Evolutionary conservation across 2,797 vertebrate genomes (phyloP), one percentile per base, ranked within the genome.

Genomic region (Phaenicophaeus curvirostris): DNA sequence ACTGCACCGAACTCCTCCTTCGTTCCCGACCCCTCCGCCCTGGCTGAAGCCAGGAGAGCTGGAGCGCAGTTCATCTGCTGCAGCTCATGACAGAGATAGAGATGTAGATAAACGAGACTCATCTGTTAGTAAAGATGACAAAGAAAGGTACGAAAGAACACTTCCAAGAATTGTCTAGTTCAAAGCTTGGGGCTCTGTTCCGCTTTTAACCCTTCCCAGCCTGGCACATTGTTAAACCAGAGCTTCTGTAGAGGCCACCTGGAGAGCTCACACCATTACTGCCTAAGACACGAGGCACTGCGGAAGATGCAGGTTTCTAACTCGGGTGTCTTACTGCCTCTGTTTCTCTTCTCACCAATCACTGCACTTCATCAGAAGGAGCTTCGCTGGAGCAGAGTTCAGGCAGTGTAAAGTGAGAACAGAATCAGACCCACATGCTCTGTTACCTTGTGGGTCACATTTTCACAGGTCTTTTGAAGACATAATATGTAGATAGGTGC

Each of bases 1-100:
- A 94, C 98, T 99, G 87, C 99, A 99, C 97, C 98, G 99, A 90
- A 99, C 99, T 15, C 99, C 99, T 62, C 99, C 99, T 67, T 99
- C 99, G 94, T 99, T 99, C 97, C 99, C 99, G 95, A 99, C 99
- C 46, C 99, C 99, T n/a, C 99, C 99, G 37, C 99, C 99, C 92
- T 99, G 99, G 99, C 98, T 99, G 95, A 99, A 99, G 97, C 99
- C 99, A 21, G 99, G 98, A 96, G 99, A 99, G 93, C 98, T 99
- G 24, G 99, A 99, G 98, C 98, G 99, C 97, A 99, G 99, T 97
- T 96, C 99, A 87, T 99, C 99, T 12, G 98, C 98, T 97, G 98
- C 98, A 98, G 99, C 99, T 55, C 99, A 99, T 89, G 99, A 99
- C 97, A 98, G 99, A 97, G 99, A 99, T 97, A 94, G 99, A 97